These are phyloP conservation scores for Diabrotica undecimpunctata DNA, from an alignment of 1,140 invertebrate species.

Conservation along the genomic window DNA sequence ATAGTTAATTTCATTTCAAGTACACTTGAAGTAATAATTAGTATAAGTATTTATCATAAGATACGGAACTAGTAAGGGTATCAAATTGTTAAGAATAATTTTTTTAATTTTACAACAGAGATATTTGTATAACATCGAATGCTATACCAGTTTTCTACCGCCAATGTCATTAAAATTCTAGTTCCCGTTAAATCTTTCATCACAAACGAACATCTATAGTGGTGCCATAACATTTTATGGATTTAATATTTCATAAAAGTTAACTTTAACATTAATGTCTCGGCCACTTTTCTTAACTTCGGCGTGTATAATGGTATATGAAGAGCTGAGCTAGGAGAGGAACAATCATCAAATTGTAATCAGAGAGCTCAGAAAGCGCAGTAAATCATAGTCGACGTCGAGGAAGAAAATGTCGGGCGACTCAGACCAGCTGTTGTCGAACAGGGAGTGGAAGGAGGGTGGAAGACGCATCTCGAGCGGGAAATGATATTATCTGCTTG, in stretches of 20 bases:
- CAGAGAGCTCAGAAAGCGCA: conserved; percentile 40
- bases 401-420: conserved; percentile 6
- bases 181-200: conserved; percentile 5
- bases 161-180: too few relatives aligned
- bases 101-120: too few relatives aligned
- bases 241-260: conserved; percentile 21
- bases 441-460: neutral
- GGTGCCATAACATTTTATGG: conserved; percentile 18
- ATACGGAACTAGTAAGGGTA: too few relatives aligned
- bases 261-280: conserved; percentile 35
- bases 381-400: conserved; percentile 35
- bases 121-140: too few relatives aligned
- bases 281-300: conserved; percentile 38
- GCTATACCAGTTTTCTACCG: too few relatives aligned
- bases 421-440: conserved; percentile 11
- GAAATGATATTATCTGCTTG: conserved; percentile 15
- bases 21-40: too few relatives aligned
- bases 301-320: conserved; percentile 34
- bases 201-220: conserved; percentile 7
- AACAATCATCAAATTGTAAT: conserved; percentile 46
- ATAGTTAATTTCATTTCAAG: too few relatives aligned
- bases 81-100: too few relatives aligned
- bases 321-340: conserved; percentile 24
- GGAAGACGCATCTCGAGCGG: neutral
- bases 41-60: too few relatives aligned